Conservation (phyloP, 2,888 invertebrate species). For the Chouioia cunea region DNA sequence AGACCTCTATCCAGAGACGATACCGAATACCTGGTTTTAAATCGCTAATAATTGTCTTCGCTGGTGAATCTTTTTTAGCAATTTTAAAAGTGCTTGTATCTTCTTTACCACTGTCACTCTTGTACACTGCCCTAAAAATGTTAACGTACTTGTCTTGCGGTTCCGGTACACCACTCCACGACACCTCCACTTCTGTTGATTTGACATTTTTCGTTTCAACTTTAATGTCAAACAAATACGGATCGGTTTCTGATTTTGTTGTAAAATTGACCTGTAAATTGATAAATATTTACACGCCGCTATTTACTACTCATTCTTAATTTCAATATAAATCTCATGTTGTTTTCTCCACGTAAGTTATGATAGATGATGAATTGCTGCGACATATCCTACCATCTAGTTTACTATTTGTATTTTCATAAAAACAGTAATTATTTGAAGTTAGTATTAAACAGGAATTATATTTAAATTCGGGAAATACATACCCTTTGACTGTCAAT, state of each 20-base stretch:
- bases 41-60: slow-evolving; percentile 76
- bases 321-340: slow-evolving; percentile 2
- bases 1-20: slow-evolving; percentile 89
- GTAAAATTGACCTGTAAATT: slow-evolving; percentile 59
- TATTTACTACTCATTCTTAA: no score
- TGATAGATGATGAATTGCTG: no score
- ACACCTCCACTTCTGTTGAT: slow-evolving; percentile 81
- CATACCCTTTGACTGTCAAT: slow-evolving; percentile 78
- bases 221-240: slow-evolving; percentile 85
- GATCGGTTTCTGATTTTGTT: slow-evolving; percentile 72
- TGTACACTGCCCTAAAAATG: slow-evolving; percentile 87
- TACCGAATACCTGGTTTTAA: slow-evolving; percentile 86
- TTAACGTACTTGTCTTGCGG: slow-evolving; percentile 92
- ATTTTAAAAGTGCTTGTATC: slow-evolving; percentile 81
- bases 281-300: no score
- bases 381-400: no score
- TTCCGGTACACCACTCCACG: slow-evolving; percentile 88
- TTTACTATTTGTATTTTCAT: neutral
- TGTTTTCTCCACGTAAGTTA: no score
- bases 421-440: neutral
- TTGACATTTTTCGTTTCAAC: slow-evolving; percentile 83
- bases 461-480: slow-evolving; percentile 22
- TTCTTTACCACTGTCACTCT: slow-evolving; percentile 81
- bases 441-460: neutral
- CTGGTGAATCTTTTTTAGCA: slow-evolving; percentile 79